phyloP scores from a whole-genome alignment of 2,113 vertebrate species.

The Irena cyanogastra region DNA sequence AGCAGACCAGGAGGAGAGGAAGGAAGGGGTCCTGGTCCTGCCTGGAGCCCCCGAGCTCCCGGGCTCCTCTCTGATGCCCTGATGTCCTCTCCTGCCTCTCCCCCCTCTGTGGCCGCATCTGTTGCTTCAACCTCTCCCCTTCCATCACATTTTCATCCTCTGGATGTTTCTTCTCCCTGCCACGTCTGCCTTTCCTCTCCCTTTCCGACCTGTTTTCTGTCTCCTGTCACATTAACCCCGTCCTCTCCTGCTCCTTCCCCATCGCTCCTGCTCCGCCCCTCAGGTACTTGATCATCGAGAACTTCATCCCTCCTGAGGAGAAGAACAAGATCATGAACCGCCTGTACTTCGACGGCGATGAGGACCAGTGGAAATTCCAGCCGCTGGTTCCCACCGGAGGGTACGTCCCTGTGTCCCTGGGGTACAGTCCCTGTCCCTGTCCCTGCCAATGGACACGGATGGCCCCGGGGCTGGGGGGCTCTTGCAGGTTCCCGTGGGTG shows the following conservation, averaged over 20 bases:
- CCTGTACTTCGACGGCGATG: conserved; percentile 88
- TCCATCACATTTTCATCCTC: background rate
- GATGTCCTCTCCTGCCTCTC: background rate
- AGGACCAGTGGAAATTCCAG: conserved; percentile 93
- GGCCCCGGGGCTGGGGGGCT: accelerated
- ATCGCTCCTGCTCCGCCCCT: accelerated
- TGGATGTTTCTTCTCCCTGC: background rate
- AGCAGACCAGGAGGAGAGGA: background rate
- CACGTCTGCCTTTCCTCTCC: background rate
- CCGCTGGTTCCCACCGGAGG: conserved; percentile 82
- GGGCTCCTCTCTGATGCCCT: background rate
- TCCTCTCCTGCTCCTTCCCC: background rate
- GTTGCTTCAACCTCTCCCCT: background rate
- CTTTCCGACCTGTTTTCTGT: background rate
- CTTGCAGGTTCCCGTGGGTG: background rate
- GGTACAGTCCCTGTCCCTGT: too few species aligned
- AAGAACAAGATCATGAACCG: conserved; percentile 97
- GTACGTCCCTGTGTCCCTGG: background rate
- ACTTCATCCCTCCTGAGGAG: conserved; percentile 94
- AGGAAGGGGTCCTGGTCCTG: background rate
- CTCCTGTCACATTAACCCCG: background rate
- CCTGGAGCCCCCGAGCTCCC: background rate
- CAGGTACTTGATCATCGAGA: conserved; percentile 95
- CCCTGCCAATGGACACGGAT: too few species aligned
- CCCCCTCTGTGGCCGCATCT: background rate